Evolutionary conservation across 1,140 invertebrate genomes (phyloP).

Genomic region (Oppia nitens): DNA sequence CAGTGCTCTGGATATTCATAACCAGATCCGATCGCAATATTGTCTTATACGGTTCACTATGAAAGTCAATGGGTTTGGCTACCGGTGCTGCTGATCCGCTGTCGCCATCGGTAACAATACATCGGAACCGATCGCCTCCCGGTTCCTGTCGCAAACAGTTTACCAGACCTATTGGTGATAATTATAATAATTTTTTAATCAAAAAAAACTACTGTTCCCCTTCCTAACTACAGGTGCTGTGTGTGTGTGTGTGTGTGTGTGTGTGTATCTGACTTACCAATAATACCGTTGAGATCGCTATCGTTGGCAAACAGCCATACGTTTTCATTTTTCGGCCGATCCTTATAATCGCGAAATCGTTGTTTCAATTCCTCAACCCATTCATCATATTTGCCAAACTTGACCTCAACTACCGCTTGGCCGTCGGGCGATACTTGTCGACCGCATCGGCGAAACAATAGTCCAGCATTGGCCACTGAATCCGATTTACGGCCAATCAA

Average conservation of each 20-base stretch:
- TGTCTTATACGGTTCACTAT: slow-evolving; percentile 5
- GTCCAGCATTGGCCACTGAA: not conserved
- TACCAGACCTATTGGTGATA: no score
- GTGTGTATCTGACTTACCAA: no score
- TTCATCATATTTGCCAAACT: slow-evolving; percentile 12
- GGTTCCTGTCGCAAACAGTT: slow-evolving; percentile 72
- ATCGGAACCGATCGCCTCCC: slow-evolving; percentile 52
- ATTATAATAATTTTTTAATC: no score
- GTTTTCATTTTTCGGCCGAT: slow-evolving; percentile 11
- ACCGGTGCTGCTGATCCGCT: no score
- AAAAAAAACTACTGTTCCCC: no score
- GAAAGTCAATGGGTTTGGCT: slow-evolving; percentile 9
- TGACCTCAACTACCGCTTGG: slow-evolving; percentile 26
- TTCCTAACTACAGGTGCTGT: no score
- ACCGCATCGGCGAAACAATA: slow-evolving; percentile 9
- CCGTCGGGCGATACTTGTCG: slow-evolving; percentile 17
- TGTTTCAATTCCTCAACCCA: slow-evolving; percentile 21
- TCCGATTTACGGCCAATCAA: slow-evolving; percentile 14
- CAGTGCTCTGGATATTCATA: slow-evolving; percentile 15
- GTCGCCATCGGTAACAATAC: slow-evolving; percentile 14
- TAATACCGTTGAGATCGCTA: slow-evolving; percentile 42
- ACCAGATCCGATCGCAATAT: slow-evolving; percentile 28
- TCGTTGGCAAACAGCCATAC: slow-evolving; percentile 23
- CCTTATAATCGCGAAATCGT: slow-evolving; percentile 13
- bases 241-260: no score